Percentiles rank a stretch among this genome's conserved stretches.
Conservation (phyloP, 2,888 invertebrate species). For the Punctoribates punctum region DNA sequence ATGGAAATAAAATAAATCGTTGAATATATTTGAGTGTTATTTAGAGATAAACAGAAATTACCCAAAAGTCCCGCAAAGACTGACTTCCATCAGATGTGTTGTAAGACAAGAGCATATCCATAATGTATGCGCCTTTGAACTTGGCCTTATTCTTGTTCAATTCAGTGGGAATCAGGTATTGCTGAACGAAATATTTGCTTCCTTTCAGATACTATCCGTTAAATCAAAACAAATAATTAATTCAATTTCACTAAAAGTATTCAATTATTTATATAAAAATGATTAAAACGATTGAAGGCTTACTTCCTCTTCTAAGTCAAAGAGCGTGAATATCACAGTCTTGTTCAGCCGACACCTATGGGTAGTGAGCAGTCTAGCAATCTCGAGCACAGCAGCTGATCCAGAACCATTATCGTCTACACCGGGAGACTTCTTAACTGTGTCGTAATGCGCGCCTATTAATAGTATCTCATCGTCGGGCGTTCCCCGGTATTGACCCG, state of each 20-base stretch:
- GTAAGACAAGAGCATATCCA: conserved; percentile 53
- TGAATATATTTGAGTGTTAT: background rate
- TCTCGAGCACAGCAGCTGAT: conserved; percentile 52
- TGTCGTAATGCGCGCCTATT: conserved; percentile 54
- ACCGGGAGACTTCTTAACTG: conserved; percentile 49
- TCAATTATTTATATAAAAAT: background rate
- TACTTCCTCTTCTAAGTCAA: conserved; percentile 53
- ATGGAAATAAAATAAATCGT: background rate
- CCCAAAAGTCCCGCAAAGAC: conserved; percentile 41
- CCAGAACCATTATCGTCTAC: conserved; percentile 54
- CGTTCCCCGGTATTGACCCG: conserved; percentile 52
- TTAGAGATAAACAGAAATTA: background rate
- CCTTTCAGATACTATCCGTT: conserved; percentile 50
- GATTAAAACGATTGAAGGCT: conserved; percentile 25
- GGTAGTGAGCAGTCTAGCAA: conserved; percentile 50
- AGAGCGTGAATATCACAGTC: conserved; percentile 53
- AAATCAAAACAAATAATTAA: background rate
- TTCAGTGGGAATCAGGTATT: conserved; percentile 50
- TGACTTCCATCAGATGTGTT: conserved; percentile 50
- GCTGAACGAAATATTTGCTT: conserved; percentile 51
- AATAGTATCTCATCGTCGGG: conserved; percentile 51
- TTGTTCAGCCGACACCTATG: conserved; percentile 49
- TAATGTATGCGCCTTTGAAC: conserved; percentile 49
- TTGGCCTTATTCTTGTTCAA: conserved; percentile 39
- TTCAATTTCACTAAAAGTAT: background rate